These are phyloP conservation scores for Bombus fervidus DNA, from an alignment of 1,140 invertebrate species.

Conservation along the genomic window DNA sequence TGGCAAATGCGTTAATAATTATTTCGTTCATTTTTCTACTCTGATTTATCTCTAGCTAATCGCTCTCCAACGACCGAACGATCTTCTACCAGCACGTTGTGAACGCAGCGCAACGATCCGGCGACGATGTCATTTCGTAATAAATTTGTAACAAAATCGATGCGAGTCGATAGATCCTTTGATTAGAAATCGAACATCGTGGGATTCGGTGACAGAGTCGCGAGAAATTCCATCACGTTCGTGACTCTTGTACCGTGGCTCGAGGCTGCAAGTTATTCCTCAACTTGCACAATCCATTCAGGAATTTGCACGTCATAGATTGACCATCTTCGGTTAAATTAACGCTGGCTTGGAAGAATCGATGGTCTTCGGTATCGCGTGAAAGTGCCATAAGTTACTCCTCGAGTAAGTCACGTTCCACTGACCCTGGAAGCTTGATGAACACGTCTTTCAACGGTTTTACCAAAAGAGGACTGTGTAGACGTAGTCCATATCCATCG, in stretches of 20 bases:
- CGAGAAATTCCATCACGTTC: conserved; percentile 20
- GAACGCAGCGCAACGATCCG: neutral
- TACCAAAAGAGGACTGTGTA: conserved; percentile 49
- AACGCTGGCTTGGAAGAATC: conserved; percentile 47
- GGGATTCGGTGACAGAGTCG: neutral
- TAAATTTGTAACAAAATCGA: no score
- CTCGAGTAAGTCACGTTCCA: conserved; percentile 54
- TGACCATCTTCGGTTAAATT: conserved; percentile 58
- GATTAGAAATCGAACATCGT: neutral
- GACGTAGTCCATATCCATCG: conserved; percentile 27
- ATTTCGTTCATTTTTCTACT: neutral
- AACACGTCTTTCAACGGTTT: conserved; percentile 57
- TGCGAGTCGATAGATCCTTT: no score
- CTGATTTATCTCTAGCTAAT: no score
- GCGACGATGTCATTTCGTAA: no score
- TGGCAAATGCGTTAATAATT: conserved; percentile 6
- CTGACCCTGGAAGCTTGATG: conserved; percentile 56
- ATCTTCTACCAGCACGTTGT: no score
- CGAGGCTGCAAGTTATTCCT: conserved; percentile 42
- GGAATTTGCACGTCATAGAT: conserved; percentile 41
- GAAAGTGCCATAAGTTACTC: conserved; percentile 61
- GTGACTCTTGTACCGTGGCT: conserved; percentile 11
- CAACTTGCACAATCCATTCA: conserved; percentile 24
- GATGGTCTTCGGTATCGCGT: conserved; percentile 42
- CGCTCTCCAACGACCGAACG: no score